Evolutionary conservation across 2,113 vertebrate genomes (phyloP).

Genomic region (Rattus rattus): DNA sequence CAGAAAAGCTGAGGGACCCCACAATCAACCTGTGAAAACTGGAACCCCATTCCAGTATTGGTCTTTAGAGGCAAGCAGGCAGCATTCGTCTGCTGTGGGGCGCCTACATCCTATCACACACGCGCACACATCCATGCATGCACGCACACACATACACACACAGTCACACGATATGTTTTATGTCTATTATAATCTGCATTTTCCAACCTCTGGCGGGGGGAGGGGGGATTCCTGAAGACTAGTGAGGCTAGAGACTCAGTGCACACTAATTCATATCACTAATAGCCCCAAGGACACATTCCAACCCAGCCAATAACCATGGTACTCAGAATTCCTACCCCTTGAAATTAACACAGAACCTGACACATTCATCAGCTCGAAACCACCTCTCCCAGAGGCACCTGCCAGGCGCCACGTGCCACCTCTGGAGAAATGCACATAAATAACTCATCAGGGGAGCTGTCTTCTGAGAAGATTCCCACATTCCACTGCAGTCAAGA

Average conservation of each 20-base stretch:
- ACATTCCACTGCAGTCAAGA: not conserved
- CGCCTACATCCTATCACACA: not conserved
- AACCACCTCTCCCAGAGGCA: not conserved
- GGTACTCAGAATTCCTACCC: not conserved
- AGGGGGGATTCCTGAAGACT: constrained; percentile 7
- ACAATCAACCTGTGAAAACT: not conserved
- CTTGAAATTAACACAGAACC: not conserved
- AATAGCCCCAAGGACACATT: not conserved
- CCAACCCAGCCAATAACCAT: not conserved
- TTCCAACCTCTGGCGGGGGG: not conserved
- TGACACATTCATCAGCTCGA: not conserved
- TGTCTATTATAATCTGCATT: not conserved
- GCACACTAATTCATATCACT: not conserved
- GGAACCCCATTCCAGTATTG: not conserved
- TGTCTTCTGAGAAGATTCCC: constrained; percentile 23
- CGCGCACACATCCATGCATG: too few relatives aligned
- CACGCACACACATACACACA: not conserved
- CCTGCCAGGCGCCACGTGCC: not conserved
- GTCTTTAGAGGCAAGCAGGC: not conserved
- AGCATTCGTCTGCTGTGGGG: not conserved
- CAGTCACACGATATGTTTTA: not conserved
- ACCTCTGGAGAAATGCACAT: constrained; percentile 27
- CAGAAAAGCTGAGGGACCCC: not conserved
- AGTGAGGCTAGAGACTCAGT: not conserved
- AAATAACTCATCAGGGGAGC: not conserved